A percentile compares a stretch with the other conserved stretches of the same genome.
These are phyloP conservation scores for Siniperca chuatsi DNA, from an alignment of 2,113 vertebrate genomes.

Conservation along the genomic window DNA sequence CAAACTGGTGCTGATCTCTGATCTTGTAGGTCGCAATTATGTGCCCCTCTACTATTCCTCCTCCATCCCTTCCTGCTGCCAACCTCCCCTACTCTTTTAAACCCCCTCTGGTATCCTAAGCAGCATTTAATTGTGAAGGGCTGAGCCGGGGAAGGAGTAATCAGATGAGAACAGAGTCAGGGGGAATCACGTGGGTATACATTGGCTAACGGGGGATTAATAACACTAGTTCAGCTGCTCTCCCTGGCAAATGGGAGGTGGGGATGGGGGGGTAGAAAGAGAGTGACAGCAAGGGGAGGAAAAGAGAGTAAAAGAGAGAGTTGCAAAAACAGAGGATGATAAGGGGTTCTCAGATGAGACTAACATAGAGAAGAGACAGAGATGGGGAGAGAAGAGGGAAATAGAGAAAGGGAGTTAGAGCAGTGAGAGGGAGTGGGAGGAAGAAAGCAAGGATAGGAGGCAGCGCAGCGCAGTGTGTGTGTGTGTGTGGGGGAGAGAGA, in stretches of 20 bases:
- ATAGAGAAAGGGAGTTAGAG: slow-evolving; percentile 74
- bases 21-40: slow-evolving; percentile 75
- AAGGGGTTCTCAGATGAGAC: slow-evolving; percentile 70
- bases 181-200: slow-evolving; percentile 73
- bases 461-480: slow-evolving; percentile 74
- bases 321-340: slow-evolving; percentile 62
- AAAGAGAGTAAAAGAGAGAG: slow-evolving; percentile 46
- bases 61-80: slow-evolving; percentile 62
- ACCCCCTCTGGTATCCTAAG: slow-evolving; percentile 76
- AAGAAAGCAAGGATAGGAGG: slow-evolving; percentile 79
- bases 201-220: slow-evolving; percentile 78
- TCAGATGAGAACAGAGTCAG: slow-evolving; percentile 79
- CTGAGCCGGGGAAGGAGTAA: slow-evolving; percentile 81
- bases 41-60: slow-evolving; percentile 46
- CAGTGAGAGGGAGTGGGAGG: slow-evolving; percentile 77
- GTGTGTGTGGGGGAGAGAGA: background rate
- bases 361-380: slow-evolving; percentile 45
- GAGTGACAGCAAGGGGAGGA: slow-evolving; percentile 47
- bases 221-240: slow-evolving; percentile 76
- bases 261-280: slow-evolving; percentile 19
- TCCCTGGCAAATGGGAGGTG: slow-evolving; percentile 66
- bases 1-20: slow-evolving; percentile 66
- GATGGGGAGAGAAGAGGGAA: slow-evolving; percentile 68
- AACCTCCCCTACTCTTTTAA: slow-evolving; percentile 56
- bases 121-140: slow-evolving; percentile 83